phyloP scores from a whole-genome alignment of 2,113 vertebrate genomes.

The Anguilla rostrata region DNA sequence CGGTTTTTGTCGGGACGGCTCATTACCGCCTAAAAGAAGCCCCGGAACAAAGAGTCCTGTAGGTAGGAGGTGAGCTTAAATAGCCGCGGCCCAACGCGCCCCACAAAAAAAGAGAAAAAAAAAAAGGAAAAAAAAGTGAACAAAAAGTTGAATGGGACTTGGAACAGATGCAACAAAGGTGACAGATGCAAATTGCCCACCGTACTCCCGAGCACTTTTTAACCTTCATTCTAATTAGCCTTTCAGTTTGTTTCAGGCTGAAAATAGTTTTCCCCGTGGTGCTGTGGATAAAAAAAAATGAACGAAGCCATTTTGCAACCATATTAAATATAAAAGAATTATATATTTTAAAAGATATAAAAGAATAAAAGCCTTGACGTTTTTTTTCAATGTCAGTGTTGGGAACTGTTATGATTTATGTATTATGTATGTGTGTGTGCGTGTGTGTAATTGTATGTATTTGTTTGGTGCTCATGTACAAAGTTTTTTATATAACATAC shows the following conservation, averaged over 20 bases:
- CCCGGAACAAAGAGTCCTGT: constrained; percentile 85
- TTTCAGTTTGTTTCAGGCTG: constrained; percentile 63
- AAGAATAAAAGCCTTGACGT: not conserved
- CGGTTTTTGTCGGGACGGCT: constrained; percentile 95
- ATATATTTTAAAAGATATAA: not conserved
- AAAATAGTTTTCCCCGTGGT: constrained; percentile 58
- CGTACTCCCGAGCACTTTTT: constrained; percentile 66
- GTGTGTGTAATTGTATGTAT: not conserved
- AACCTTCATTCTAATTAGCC: constrained; percentile 65
- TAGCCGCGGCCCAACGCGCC: constrained; percentile 85
- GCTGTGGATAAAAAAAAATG: constrained; percentile 42
- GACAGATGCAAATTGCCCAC: constrained; percentile 75
- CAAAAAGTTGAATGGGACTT: constrained; percentile 73
- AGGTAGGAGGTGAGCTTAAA: constrained; percentile 98
- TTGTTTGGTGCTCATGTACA: not conserved
- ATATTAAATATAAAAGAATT: not conserved
- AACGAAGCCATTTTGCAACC: not conserved
- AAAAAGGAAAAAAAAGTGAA: constrained; percentile 63
- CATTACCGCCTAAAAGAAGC: constrained; percentile 95
- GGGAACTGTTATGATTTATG: not conserved
- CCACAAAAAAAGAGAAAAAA: constrained; percentile 69
- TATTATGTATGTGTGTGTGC: not conserved
- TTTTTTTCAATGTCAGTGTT: not conserved
- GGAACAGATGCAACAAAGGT: constrained; percentile 78
- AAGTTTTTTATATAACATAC: not conserved